Base-by-base conservation (phyloP, 2,888 invertebrate species). In the Spilosoma lubricipeda region DNA sequence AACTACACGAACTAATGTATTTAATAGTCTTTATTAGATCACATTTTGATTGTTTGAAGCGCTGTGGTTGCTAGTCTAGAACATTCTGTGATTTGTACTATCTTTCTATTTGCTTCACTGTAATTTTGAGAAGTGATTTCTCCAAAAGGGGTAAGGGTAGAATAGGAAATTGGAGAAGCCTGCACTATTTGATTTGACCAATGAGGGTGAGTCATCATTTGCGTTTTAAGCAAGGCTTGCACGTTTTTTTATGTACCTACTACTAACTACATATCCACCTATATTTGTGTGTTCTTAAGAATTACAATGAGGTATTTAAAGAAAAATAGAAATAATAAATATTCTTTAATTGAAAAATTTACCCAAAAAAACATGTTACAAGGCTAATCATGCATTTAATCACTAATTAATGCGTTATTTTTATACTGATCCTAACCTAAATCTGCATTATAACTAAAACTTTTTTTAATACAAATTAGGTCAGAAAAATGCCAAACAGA, bases 1-100 rank as follows among this genome's bases (percentile, higher is more conserved):
- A 78, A 77, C 78, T 74, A 77, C 79, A 70, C 81, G 85, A 84
- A 86, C 88, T 89, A 88, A 90, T 88, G 78, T 78, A 79, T 87
- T 83, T 82, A 86, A 83, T 77, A 78, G 79, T 78, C 80, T 87
- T 83, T 82, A 86, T 84, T 77, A 78, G 79, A 81, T 78, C 79
- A 77, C 71, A 76, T 71, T 30, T 69, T 45, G 30, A 65, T 77
- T 75, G 52, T 69, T 74, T 23, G 66, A 33, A 52, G 2, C 30
- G 30, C 15, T 30, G 30, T 30, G 15, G 30, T 63, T 30, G 63
- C 18, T 18, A 23, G 52, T 56, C 23, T 56, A 56, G 52, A 56
- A n/a, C 3, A 20, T 56, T 56, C 20, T 56, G n/a, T n/a, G 9
- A 11, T 23, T 9, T n/a, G n/a, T 56, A 56, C 8, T 0, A 56